Base-by-base conservation (phyloP, 2,888 invertebrate genomes). In the Andrena camellia region DNA sequence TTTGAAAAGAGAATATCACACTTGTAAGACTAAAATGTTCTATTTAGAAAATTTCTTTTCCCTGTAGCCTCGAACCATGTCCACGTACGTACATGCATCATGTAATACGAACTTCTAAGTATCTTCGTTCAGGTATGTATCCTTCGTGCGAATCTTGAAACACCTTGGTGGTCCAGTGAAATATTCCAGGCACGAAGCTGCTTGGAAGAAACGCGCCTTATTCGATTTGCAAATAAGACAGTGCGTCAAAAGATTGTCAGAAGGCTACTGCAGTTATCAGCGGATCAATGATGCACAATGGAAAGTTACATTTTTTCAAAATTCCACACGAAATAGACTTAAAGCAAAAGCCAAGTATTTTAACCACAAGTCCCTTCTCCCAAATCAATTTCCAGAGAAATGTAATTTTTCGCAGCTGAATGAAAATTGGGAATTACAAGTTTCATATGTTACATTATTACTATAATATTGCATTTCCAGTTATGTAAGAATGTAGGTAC, bases 151-250 rank as follows among this genome's bases (percentile, higher is more conserved):
- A 69, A 63, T 64, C 60, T 68, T n/a, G 54, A 57, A 57, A 54
- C 57, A 26, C 29, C 72, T 17, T 1, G 83, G 72, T 76, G 81
- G 83, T 81, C 72, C 69, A 33, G n/a, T 10, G 59, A 64, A 52
- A 76, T 81, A 83, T 83, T 83, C 77, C 54, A 54, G 26, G 20
- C 82, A 83, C 83, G 83, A 68, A 48, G n/a, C n/a, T 57, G 52
- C 72, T 66, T 52, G 33, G 62, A 54, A 69, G 66, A 60, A 60
- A 76, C 50, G 66, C 62, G 60, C 8, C 57, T 76, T 59, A 70
- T 73, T 84, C n/a, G 35, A 76, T 80, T 82, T 77, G 73, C 77
- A 69, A 83, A 82, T 68, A 71, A 77, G 60, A 81, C 81, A 68
- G 76, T 75, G 69, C 69, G 31, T 72, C 50, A 76, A 50, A 48